Evolutionary conservation across 2,113 vertebrate genomes (phyloP).

Genomic region (Brachirus orientalis): DNA sequence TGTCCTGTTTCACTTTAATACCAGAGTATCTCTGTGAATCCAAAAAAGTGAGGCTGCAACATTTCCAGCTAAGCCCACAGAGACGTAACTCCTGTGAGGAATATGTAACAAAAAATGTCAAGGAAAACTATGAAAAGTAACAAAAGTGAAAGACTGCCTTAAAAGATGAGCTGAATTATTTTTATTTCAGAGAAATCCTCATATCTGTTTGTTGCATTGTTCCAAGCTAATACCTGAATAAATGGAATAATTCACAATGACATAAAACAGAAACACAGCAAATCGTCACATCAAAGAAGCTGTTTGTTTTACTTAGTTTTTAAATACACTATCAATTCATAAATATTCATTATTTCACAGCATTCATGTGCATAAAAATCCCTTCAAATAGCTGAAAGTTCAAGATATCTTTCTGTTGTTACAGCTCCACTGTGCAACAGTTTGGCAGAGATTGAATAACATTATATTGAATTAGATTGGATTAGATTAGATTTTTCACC

Average conservation of each 20-base stretch:
- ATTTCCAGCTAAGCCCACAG: not conserved
- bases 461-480: too few species aligned
- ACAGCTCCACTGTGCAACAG: too few species aligned
- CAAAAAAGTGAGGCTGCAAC: not conserved
- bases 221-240: too few species aligned
- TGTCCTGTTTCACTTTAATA: not conserved
- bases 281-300: not conserved
- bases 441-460: too few species aligned
- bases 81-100: not conserved
- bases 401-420: not conserved
- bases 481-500: too few species aligned
- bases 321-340: not conserved
- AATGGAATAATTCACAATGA: too few species aligned
- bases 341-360: not conserved
- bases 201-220: too few species aligned
- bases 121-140: not conserved
- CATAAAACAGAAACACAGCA: not conserved
- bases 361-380: not conserved
- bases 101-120: not conserved
- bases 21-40: not conserved
- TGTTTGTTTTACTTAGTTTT: not conserved
- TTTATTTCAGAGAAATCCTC: not conserved
- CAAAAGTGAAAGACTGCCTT: not conserved
- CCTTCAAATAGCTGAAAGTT: not conserved
- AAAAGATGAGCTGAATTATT: not conserved